Conservation (phyloP, 2,888 invertebrate species). For the Macropis europaea region DNA sequence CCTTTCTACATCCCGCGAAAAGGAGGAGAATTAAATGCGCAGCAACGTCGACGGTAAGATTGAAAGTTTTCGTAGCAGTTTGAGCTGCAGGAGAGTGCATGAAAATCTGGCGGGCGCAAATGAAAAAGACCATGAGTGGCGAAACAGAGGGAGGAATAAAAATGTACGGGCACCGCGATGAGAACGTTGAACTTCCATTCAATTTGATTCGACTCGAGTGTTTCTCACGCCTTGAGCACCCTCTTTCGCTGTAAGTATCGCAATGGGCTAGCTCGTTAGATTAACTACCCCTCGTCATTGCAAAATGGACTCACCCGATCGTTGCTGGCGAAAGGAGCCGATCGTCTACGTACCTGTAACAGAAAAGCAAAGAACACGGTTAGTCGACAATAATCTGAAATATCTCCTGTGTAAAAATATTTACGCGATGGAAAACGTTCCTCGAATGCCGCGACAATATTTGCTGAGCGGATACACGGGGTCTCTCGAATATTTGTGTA, state of each 20-base stretch:
- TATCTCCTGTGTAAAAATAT: neutral
- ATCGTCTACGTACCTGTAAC: conserved; percentile 67
- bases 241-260: conserved; percentile 34
- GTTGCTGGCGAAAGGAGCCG: conserved; percentile 2
- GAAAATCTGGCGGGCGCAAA: neutral
- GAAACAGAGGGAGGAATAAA: conserved; percentile 5
- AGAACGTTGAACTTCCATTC: conserved; percentile 30
- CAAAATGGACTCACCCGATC: conserved; percentile 52
- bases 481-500: too few species aligned
- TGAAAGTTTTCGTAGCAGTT: neutral
- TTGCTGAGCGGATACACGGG: too few species aligned
- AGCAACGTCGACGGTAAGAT: neutral
- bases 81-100: neutral
- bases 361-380: conserved; percentile 29
- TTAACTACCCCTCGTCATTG: conserved; percentile 37
- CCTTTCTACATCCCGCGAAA: neutral
- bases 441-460: too few species aligned
- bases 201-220: conserved; percentile 37
- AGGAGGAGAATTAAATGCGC: neutral
- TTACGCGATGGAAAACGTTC: neutral
- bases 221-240: conserved; percentile 36
- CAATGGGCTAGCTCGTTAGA: conserved; percentile 25
- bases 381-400: neutral
- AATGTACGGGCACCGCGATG: conserved; percentile 27
- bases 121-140: neutral